Evolutionary conservation across 2,888 invertebrate species (phyloP).

Genomic region (Scaptomyza reducta): DNA sequence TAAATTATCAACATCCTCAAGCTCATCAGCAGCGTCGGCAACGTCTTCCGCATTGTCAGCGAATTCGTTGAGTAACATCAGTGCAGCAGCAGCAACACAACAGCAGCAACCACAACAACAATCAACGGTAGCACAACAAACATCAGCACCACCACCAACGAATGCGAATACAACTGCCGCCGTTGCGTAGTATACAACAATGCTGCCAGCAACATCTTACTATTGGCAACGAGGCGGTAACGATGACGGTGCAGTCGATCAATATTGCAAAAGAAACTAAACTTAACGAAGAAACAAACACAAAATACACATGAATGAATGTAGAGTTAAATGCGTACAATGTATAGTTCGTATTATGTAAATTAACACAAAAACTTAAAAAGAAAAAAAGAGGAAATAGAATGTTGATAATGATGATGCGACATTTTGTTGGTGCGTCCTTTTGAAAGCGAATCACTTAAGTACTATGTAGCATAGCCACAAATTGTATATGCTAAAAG

Average conservation of each 20-base stretch:
- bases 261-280: constrained; percentile 38
- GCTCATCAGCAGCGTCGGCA: constrained; percentile 9
- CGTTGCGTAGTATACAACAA: constrained; percentile 84
- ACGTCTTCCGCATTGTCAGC: constrained; percentile 28
- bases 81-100: constrained; percentile 40
- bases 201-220: constrained; percentile 74
- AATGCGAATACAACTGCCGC: constrained; percentile 82
- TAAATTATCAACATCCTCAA: constrained; percentile 35
- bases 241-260: constrained; percentile 32
- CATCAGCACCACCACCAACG: constrained; percentile 72
- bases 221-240: constrained; percentile 58
- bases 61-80: constrained; percentile 42
- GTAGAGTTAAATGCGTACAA: constrained; percentile 10
- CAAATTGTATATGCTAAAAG: constrained; percentile 42
- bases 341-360: constrained; percentile 46
- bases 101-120: constrained; percentile 25
- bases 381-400: constrained; percentile 15
- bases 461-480: constrained; percentile 42
- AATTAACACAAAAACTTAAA: constrained; percentile 36
- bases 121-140: constrained; percentile 56
- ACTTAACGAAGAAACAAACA: constrained; percentile 14
- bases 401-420: constrained; percentile 1
- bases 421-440: constrained; percentile 24
- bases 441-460: constrained; percentile 30
- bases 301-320: constrained; percentile 6